A percentile compares a stretch with the other conserved stretches of the same genome.
Conservation (phyloP, 2,888 invertebrate species). For the Ectobius pallidus region DNA sequence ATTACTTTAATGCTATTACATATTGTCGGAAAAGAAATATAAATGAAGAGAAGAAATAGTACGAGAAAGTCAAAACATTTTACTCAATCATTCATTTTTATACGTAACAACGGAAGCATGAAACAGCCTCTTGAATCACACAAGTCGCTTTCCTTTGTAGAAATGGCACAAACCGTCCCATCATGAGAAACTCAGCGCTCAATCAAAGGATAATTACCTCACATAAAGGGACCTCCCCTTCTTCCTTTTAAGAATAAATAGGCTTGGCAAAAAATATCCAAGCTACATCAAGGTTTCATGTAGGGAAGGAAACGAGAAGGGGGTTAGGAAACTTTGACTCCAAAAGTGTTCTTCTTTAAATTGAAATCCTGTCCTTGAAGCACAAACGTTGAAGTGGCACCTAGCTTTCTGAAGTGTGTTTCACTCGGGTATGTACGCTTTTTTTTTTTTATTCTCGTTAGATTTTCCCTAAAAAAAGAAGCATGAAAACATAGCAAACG, state of each 20-base stretch:
- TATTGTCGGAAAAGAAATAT: no score
- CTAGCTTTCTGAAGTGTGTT: neutral
- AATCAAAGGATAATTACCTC: neutral
- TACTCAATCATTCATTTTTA: no score
- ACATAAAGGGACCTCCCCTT: neutral
- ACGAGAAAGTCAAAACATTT: no score
- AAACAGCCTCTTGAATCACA: no score
- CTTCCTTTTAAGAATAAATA: neutral
- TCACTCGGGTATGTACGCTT: neutral
- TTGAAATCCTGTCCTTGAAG: neutral
- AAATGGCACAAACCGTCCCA: no score
- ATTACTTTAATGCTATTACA: no score
- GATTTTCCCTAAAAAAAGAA: neutral
- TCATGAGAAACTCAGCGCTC: neutral
- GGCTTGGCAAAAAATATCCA: neutral
- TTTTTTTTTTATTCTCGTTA: slow-evolving; percentile 1
- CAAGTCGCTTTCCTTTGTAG: no score
- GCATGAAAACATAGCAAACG: neutral
- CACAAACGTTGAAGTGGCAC: slow-evolving; percentile 5
- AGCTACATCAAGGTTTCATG: neutral
- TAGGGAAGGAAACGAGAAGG: neutral
- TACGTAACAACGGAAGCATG: no score
- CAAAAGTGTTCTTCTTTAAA: neutral
- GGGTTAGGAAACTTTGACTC: slow-evolving; percentile 1
- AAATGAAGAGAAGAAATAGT: no score